Percentiles rank a stretch among this genome's conserved stretches.
Evolutionary conservation across 2,888 invertebrate genomes (phyloP).

Genomic region (Gibbula magus): DNA sequence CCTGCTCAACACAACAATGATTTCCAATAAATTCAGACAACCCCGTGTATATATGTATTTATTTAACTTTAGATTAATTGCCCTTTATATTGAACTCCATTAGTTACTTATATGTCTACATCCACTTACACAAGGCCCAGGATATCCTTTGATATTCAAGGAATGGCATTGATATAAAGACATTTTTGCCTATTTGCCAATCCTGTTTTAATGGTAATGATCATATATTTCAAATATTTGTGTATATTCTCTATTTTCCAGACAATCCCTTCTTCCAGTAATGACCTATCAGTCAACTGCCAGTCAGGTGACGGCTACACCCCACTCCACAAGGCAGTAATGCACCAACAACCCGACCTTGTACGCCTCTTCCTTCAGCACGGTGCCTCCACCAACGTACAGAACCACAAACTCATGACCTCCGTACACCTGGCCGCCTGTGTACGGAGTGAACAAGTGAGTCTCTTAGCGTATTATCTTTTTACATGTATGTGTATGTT

Average conservation of each 20-base stretch:
- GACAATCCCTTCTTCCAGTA: conserved; percentile 26
- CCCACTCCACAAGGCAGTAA: conserved; percentile 68
- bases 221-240: too few species aligned
- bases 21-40: too few species aligned
- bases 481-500: background rate
- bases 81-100: too few species aligned
- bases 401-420: conserved; percentile 57
- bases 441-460: conserved; percentile 54
- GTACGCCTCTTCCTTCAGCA: conserved; percentile 60
- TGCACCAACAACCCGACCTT: conserved; percentile 60
- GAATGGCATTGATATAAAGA: too few species aligned
- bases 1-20: too few species aligned
- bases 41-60: too few species aligned
- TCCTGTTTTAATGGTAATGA: too few species aligned
- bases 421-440: conserved; percentile 70
- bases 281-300: conserved; percentile 60
- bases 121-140: too few species aligned
- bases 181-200: too few species aligned
- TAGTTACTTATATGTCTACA: too few species aligned
- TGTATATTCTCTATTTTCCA: background rate
- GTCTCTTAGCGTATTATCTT: background rate
- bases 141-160: too few species aligned
- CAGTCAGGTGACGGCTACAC: conserved; percentile 64
- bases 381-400: conserved; percentile 64
- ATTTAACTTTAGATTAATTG: too few species aligned